Evolutionary conservation across 2,797 vertebrate genomes (phyloP), one percentile per base, ranked within the genome.

Genomic region (Halcyon leucocephala): DNA sequence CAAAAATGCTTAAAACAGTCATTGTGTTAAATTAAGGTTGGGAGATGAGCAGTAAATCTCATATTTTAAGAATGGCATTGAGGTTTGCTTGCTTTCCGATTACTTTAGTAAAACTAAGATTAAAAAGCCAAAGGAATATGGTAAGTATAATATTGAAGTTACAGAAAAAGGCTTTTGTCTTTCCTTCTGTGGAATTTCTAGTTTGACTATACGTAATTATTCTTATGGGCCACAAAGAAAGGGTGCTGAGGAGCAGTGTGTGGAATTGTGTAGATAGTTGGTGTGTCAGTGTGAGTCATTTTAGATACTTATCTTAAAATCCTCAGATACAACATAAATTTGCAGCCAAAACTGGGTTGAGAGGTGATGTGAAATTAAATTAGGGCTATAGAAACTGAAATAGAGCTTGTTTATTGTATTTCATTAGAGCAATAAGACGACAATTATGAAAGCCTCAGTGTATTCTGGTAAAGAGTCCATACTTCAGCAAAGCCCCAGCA

Each of bases 101-200:
- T 73, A 82, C 42, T 93, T 76, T 86, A 51, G 25, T 93, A 91
- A 90, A 94, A 33, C 33, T 69, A 73, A 80, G 66, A 33, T 76
- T 62, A 93, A 74, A 86, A 89, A 71, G 67, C 69, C 37, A 39
- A 73, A 91, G 55, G 16, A 79, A 21, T 73, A 42, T 61, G 90
- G 74, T 96, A 90, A 92, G 91, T 95, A 79, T 82, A 61, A 71
- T 80, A 42, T 4, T 64, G 55, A 90, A 67, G 35, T 76, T 82
- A 7, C 5, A 57, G 37, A 28, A 39, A 86, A 90, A 72, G 20
- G 15, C 8, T 10, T 55, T 2, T 17, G 15, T 60, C 39, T 58
- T 64, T 28, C 37, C n/a, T 94, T 86, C 29, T 77, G 66, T 42
- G 55, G 33, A 76, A 29, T 62, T 86, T 33, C 49, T 72, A 4